phyloP scores from a whole-genome alignment of 2,113 vertebrate species.

The Rhodinocichla rosea region DNA sequence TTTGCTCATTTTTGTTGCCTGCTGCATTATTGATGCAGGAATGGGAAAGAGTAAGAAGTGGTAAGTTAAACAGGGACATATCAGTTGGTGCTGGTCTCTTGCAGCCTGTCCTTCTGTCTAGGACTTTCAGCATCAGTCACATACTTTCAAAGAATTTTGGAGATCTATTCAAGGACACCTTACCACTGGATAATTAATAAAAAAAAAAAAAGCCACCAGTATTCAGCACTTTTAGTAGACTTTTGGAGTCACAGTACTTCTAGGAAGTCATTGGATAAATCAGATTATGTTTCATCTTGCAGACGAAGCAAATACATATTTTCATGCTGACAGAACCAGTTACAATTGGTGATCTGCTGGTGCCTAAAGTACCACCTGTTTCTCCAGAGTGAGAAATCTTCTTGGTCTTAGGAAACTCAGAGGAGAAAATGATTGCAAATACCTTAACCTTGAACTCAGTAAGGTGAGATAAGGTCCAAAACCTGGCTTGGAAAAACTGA shows the following conservation, averaged over 20 bases:
- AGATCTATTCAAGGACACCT: not conserved
- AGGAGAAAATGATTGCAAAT: not conserved
- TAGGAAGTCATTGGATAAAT: conserved; percentile 19
- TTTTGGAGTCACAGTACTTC: conserved; percentile 21
- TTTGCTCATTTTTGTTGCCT: not conserved
- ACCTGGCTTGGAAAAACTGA: not conserved
- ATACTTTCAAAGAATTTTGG: not conserved
- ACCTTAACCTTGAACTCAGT: not conserved
- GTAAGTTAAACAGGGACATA: not conserved
- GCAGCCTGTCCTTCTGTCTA: not conserved
- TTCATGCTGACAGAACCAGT: conserved; percentile 16
- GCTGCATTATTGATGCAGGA: conserved; percentile 33
- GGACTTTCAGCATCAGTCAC: not conserved
- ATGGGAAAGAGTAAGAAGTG: not conserved
- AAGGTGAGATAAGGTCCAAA: not conserved
- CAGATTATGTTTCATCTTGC: not conserved
- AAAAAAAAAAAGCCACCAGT: not conserved
- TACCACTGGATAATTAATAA: not conserved
- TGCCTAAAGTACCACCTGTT: not conserved
- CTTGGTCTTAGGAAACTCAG: not conserved
- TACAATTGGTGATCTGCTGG: not conserved
- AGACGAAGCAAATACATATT: not conserved
- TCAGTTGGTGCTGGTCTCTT: not conserved
- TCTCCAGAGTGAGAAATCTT: not conserved
- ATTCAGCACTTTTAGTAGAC: conserved; percentile 21